Evolutionary conservation across 2,797 vertebrate species (phyloP).

Genomic region (Pelochelys cantorii): DNA sequence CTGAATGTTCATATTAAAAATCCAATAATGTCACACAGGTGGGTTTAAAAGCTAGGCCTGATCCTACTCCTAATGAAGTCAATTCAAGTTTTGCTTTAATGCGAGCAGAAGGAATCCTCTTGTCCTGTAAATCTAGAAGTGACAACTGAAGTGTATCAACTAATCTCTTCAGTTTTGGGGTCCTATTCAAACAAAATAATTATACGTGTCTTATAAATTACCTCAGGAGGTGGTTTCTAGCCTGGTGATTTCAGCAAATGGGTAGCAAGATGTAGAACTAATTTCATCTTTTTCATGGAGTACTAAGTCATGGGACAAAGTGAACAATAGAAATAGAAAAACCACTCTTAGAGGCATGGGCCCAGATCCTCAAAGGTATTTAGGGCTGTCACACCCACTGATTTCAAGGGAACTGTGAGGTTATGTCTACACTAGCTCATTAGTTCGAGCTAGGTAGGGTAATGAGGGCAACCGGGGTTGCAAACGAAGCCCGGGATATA

Average conservation of each 20-base stretch:
- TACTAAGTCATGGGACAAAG: neutral
- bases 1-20: no score
- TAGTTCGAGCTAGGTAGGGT: no score
- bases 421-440: neutral
- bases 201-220: neutral
- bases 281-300: neutral
- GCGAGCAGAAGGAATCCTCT: neutral
- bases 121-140: neutral
- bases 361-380: neutral
- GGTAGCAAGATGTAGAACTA: neutral
- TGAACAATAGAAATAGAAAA: neutral
- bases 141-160: neutral
- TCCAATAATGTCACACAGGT: neutral
- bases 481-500: no score
- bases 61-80: neutral
- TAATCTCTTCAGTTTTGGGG: neutral
- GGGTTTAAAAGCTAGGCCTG: neutral
- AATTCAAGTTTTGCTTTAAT: neutral
- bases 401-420: neutral
- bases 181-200: neutral
- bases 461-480: no score
- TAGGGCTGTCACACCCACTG: neutral
- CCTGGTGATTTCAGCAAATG: neutral
- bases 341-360: neutral
- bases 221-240: neutral